These are phyloP conservation scores for Agapornis canus DNA, from an alignment of 2,797 vertebrate genomes.

Conservation along the genomic window DNA sequence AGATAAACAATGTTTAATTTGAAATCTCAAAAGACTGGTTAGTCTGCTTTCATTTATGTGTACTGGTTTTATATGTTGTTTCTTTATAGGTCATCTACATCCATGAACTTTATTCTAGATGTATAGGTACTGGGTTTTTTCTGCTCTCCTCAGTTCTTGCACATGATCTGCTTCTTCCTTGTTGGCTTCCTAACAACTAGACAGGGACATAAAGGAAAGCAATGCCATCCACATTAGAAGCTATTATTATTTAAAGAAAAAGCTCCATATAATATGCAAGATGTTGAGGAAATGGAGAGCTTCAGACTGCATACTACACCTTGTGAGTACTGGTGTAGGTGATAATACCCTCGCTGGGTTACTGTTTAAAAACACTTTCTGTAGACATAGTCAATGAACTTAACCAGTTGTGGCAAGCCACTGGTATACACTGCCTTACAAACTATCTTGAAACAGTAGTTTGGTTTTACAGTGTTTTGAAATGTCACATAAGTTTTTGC, in stretches of 20 bases:
- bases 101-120: background rate
- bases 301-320: background rate
- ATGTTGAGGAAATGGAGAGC: background rate
- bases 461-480: background rate
- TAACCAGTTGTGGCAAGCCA: background rate
- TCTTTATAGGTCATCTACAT: background rate
- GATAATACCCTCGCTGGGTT: background rate
- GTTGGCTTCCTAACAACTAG: background rate
- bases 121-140: background rate
- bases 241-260: background rate
- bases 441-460: background rate
- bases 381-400: rapidly evolving
- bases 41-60: background rate
- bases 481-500: background rate
- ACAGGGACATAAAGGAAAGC: background rate
- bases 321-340: background rate
- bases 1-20: background rate
- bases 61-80: background rate
- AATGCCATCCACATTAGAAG: background rate
- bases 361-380: background rate
- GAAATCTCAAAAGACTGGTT: conserved; percentile 42
- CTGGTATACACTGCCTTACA: background rate
- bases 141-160: background rate
- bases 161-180: background rate
- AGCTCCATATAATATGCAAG: background rate